phyloP scores from a whole-genome alignment of 2,888 invertebrate species.

The Calameuta idolon region DNA sequence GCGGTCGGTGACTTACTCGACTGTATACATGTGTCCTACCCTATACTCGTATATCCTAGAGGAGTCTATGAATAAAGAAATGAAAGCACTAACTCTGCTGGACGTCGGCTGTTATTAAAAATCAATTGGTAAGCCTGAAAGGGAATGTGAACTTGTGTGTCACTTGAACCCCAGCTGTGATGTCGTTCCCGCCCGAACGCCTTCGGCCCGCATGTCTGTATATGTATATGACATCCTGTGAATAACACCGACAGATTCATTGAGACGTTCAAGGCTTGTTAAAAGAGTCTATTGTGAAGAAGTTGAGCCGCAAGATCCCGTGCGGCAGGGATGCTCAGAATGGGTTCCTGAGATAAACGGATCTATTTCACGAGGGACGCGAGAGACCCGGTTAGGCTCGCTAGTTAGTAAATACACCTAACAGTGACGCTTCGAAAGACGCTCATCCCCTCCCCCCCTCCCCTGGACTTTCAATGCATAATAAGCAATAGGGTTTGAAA shows the following conservation, averaged over 20 bases:
- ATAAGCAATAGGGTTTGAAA: too few relatives aligned
- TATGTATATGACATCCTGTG: conserved; percentile 28
- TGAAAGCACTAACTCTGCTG: not conserved
- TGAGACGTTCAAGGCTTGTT: conserved; percentile 43
- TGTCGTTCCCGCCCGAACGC: conserved; percentile 7
- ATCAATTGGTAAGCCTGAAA: conserved; percentile 26
- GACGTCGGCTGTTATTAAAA: conserved; percentile 31
- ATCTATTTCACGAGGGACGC: not conserved
- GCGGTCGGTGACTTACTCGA: too few relatives aligned
- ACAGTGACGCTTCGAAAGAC: conserved; percentile 18
- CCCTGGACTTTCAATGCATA: too few relatives aligned
- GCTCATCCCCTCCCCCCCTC: conserved; percentile 11
- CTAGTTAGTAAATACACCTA: conserved; percentile 28
- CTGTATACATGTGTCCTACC: too few relatives aligned
- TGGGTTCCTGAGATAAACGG: not conserved
- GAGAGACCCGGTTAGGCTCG: conserved; percentile 16
- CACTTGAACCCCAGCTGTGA: conserved; percentile 17
- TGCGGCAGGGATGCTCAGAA: conserved; percentile 23
- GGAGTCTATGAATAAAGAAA: too few relatives aligned
- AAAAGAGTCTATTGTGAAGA: conserved; percentile 64
- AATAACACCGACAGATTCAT: conserved; percentile 41
- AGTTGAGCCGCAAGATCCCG: conserved; percentile 60
- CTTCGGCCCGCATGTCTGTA: conserved; percentile 36
- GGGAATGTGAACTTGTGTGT: conserved; percentile 18
- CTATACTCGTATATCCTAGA: too few relatives aligned